These are phyloP conservation scores for Perca schrenkii DNA, from an alignment of 2,113 vertebrate species.

Conservation along the genomic window DNA sequence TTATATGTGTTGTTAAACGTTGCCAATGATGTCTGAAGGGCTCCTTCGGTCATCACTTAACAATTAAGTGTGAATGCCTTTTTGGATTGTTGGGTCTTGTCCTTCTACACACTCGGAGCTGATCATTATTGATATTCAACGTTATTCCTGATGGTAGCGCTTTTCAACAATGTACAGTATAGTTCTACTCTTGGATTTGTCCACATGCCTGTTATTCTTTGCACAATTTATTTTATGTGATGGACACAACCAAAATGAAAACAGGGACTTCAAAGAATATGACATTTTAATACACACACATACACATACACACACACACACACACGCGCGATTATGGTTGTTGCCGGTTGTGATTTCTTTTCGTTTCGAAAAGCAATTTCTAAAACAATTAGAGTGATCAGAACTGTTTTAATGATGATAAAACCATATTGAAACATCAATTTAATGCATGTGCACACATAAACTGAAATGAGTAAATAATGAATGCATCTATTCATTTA, in stretches of 20 bases:
- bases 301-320: too few species aligned
- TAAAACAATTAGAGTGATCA: neutral
- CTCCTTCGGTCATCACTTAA: neutral
- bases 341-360: too few species aligned
- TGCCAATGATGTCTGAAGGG: slow-evolving; percentile 1
- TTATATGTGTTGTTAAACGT: neutral
- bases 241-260: neutral
- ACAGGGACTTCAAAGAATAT: neutral
- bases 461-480: neutral
- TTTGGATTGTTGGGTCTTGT: neutral
- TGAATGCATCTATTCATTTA: neutral
- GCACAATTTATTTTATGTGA: neutral
- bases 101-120: neutral
- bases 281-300: neutral
- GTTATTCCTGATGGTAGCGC: neutral
- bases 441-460: neutral
- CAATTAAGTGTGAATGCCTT: neutral
- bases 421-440: neutral
- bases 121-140: neutral
- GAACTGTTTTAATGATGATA: neutral
- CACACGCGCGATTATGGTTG: too few species aligned
- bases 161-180: neutral
- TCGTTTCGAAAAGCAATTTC: neutral
- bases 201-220: neutral
- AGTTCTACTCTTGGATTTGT: neutral